Percentiles rank a stretch among this genome's conserved stretches.
Conservation (phyloP, 2,113 vertebrate genomes). For the Psammodynastes pulverulentus region DNA sequence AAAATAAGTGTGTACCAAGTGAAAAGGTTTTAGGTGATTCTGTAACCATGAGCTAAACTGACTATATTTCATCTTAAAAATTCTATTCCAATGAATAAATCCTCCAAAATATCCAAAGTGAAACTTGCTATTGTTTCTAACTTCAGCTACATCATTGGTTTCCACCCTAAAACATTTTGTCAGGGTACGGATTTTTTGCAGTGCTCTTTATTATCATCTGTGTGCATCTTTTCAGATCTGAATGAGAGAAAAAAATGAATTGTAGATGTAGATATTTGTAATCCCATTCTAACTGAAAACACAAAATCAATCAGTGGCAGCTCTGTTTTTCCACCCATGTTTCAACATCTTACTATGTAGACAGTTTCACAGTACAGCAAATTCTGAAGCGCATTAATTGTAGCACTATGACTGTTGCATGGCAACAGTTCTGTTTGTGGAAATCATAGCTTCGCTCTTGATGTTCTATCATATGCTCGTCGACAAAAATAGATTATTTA, state of each 20-base stretch:
- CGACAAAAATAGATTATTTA: conserved; percentile 38
- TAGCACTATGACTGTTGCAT: conserved; percentile 60
- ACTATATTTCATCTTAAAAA: neutral
- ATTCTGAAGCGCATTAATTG: conserved; percentile 65
- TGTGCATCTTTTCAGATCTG: neutral
- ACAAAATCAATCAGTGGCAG: conserved; percentile 27
- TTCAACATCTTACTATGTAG: conserved; percentile 65
- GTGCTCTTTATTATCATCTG: neutral
- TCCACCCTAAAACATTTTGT: neutral
- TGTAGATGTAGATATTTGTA: conserved; percentile 35
- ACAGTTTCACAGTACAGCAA: conserved; percentile 60
- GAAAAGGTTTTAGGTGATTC: neutral
- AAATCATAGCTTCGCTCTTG: conserved; percentile 64
- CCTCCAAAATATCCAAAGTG: neutral
- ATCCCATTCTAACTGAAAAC: conserved; percentile 47
- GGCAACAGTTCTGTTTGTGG: conserved; percentile 63
- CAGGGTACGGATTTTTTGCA: neutral
- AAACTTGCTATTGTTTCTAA: neutral
- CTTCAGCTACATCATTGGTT: neutral
- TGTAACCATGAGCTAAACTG: neutral
- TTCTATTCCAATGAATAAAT: neutral
- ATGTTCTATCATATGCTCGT: conserved; percentile 55
- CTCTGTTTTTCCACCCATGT: conserved; percentile 57
- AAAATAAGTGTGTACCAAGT: neutral
- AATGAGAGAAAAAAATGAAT: neutral